Conservation (phyloP, 35 echinoderm and acorn worm genomes). For the Apostichopus californicus region DNA sequence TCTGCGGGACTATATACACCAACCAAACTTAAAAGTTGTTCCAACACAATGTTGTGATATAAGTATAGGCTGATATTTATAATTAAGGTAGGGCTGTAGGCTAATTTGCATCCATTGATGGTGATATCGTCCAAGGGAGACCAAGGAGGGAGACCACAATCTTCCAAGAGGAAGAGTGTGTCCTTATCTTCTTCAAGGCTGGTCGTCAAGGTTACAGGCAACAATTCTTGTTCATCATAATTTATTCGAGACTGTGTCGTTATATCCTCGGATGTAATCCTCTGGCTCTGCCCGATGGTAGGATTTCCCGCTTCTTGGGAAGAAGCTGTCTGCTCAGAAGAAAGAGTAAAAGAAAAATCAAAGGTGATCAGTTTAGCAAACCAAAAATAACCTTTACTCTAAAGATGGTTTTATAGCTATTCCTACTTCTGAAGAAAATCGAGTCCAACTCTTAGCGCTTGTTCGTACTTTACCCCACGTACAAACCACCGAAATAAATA, state of each 20-base stretch:
- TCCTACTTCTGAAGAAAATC: no score
- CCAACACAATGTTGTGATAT: background rate
- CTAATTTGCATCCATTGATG: background rate
- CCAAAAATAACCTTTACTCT: no score
- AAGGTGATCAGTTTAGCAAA: background rate
- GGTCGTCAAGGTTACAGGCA: background rate
- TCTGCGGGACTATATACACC: background rate
- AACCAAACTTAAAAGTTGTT: background rate
- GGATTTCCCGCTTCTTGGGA: slow-evolving; percentile 51
- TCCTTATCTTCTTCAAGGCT: slow-evolving; percentile 19
- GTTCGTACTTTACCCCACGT: no score
- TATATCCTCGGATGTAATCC: slow-evolving; percentile 47
- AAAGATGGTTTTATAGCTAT: no score
- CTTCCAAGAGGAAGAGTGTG: background rate
- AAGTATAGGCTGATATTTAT: background rate
- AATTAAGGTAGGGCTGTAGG: background rate
- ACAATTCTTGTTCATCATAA: slow-evolving; percentile 31
- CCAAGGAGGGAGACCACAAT: background rate
- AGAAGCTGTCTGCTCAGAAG: slow-evolving; percentile 47
- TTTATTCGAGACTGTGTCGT: slow-evolving; percentile 24
- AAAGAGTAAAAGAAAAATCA: background rate
- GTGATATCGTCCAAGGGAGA: background rate
- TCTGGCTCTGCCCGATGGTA: slow-evolving; percentile 51
- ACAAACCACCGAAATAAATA: no score
- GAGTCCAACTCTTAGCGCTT: no score